Evolutionary conservation across 2,113 vertebrate species (phyloP).

Genomic region (Platichthys stellatus): DNA sequence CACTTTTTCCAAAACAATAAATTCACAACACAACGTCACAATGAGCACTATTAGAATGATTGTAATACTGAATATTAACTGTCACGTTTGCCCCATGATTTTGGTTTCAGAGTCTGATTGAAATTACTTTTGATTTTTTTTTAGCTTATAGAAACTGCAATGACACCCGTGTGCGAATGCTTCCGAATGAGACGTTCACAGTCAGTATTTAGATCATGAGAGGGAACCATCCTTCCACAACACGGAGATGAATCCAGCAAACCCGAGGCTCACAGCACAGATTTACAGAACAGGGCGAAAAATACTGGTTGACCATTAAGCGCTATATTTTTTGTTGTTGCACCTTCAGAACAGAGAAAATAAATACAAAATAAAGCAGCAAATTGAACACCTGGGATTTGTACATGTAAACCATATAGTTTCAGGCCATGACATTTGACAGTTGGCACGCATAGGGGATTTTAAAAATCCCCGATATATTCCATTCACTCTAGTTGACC

Average conservation of each 20-base stretch:
- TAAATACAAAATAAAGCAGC: constrained; percentile 23
- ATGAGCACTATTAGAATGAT: constrained; percentile 32
- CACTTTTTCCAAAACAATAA: constrained; percentile 57
- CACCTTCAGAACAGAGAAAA: constrained; percentile 46
- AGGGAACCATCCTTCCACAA: constrained; percentile 21
- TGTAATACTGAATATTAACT: constrained; percentile 34
- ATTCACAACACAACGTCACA: constrained; percentile 64
- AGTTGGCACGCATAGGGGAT: constrained; percentile 86
- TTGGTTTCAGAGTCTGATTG: constrained; percentile 48
- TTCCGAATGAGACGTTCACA: constrained; percentile 9
- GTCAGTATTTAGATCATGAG: constrained; percentile 52
- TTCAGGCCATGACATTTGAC: constrained; percentile 63
- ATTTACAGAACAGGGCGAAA: constrained; percentile 48
- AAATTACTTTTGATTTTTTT: constrained; percentile 16
- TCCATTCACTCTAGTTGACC: constrained; percentile 48
- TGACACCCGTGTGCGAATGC: constrained; percentile 46
- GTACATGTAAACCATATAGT: constrained; percentile 72
- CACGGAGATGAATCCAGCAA: constrained; percentile 7
- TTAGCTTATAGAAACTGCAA: constrained; percentile 59
- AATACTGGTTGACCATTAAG: constrained; percentile 36
- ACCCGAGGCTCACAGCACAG: constrained; percentile 16
- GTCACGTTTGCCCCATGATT: constrained; percentile 23
- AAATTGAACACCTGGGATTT: constrained; percentile 46
- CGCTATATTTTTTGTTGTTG: constrained; percentile 26
- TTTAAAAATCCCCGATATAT: constrained; percentile 57